Evolutionary conservation across 2,113 vertebrate genomes (phyloP), one percentile per base, ranked within the genome.

Genomic region (Pelecanus crispus): DNA sequence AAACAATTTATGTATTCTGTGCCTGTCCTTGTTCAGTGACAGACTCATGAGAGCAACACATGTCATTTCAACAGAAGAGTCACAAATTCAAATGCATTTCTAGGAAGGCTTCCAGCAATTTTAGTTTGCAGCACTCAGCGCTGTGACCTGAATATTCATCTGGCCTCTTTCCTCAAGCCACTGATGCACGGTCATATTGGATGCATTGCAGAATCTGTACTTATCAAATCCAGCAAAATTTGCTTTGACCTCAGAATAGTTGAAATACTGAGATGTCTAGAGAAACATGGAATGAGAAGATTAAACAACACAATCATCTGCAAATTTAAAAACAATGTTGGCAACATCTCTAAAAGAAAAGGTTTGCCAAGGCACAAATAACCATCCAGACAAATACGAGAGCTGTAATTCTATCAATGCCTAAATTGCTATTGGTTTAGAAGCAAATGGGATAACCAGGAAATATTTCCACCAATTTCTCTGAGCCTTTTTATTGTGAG

Each of bases 111-210:
- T 95, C 94, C 94, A 94, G 92, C 92, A 89, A 89, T 91, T 95
- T 91, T 21, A 87, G 52, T 89, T 91, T 53, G 74, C 42, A 82
- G 73, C 40, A 34, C 53, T 72, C 94, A 91, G 81, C 73, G 81
- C 84, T 92, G 78, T 94, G 94, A 97, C 88, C 94, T 88, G 62
- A 95, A 97, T 97, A 94, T 89, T 96, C 91, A 84, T 92, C 67
- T 94, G 91, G 88, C 86, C 53, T 94, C 77, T 91, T 94, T 93
- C 72, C 68, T 91, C 78, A 70, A 95, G 86, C 62, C 78, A 80
- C 61, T 68, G 66, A 40, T 68, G 78, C 59, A 65, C 44, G 66
- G 72, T 45, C 53, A 42, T 40, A 45, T 5, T 66, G 81, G 73
- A 84, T 85, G 53, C 56, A 32, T 65, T 94, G 77, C 82, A 70